A percentile compares a stretch with the other conserved stretches of the same genome.
These are phyloP conservation scores for Urocynchramus pylzowi DNA, from an alignment of 2,113 vertebrate species.

Conservation along the genomic window DNA sequence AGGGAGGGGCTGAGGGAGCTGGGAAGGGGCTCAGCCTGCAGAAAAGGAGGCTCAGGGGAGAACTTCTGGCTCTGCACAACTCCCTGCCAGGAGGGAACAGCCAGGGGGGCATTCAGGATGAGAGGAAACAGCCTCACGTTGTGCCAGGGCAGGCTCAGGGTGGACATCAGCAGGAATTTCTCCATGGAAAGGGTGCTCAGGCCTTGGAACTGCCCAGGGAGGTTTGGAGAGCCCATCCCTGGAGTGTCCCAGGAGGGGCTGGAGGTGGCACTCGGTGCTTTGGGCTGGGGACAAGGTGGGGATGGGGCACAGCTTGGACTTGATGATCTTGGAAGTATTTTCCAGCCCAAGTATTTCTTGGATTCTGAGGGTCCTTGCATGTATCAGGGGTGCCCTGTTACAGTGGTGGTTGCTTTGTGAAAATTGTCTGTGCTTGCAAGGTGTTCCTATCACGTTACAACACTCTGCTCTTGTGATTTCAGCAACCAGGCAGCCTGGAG, in stretches of 20 bases:
- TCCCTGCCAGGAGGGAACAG: neutral
- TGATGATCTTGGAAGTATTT: neutral
- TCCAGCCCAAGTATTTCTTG: neutral
- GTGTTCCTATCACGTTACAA: neutral
- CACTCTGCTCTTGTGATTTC: constrained; percentile 36
- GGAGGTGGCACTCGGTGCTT: neutral
- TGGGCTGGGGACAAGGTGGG: neutral
- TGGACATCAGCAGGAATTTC: neutral
- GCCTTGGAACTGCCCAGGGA: neutral
- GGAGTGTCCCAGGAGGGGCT: neutral
- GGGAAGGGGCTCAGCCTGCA: neutral
- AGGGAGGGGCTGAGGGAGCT: neutral
- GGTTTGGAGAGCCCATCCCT: neutral
- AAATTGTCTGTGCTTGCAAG: neutral
- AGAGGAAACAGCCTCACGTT: neutral
- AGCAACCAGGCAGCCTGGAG: constrained; percentile 97
- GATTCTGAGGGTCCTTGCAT: neutral
- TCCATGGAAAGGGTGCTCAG: neutral
- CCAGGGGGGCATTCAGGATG: neutral
- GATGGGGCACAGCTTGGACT: accelerated
- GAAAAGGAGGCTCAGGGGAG: neutral
- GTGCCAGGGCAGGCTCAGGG: neutral
- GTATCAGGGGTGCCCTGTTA: neutral
- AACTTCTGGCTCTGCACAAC: neutral
- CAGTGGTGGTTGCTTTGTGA: neutral